A percentile compares a stretch with the other conserved stretches of the same genome.
Conservation (phyloP, 2,888 invertebrate genomes). For the Microdon myrmicae region DNA sequence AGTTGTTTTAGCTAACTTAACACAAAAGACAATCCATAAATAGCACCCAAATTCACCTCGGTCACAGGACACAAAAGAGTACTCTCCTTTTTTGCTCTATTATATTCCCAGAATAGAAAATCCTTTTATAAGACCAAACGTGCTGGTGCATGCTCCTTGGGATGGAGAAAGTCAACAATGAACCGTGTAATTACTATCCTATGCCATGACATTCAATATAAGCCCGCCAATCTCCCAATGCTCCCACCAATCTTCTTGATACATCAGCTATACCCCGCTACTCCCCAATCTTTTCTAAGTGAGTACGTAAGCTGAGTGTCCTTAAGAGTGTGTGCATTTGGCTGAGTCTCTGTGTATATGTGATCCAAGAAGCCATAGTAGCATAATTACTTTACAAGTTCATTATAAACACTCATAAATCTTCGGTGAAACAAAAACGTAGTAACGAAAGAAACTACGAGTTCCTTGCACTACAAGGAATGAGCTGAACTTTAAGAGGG, state of each 20-base stretch:
- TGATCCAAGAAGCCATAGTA: slow-evolving; percentile 48
- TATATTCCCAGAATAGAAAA: not conserved
- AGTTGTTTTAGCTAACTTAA: slow-evolving; percentile 21
- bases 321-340: slow-evolving; percentile 30
- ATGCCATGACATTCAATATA: slow-evolving; percentile 47
- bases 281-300: not conserved
- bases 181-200: slow-evolving; percentile 66
- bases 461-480: slow-evolving; percentile 33
- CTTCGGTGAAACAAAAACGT: slow-evolving; percentile 56
- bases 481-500: slow-evolving; percentile 24
- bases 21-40: slow-evolving; percentile 34
- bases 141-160: slow-evolving; percentile 15
- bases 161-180: slow-evolving; percentile 60
- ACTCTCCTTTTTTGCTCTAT: not conserved
- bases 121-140: not conserved
- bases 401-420: slow-evolving; percentile 67
- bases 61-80: slow-evolving; percentile 8
- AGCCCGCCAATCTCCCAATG: slow-evolving; percentile 11
- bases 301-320: slow-evolving; percentile 24
- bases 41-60: slow-evolving; percentile 39
- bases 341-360: slow-evolving; percentile 17
- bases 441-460: slow-evolving; percentile 5
- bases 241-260: too few relatives aligned
- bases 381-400: slow-evolving; percentile 68
- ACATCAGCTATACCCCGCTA: too few relatives aligned